A percentile compares a stretch with the other conserved stretches of the same genome.
These are phyloP conservation scores for Sebastes diaconus DNA, from an alignment of 2,797 vertebrate species.

Conservation along the genomic window DNA sequence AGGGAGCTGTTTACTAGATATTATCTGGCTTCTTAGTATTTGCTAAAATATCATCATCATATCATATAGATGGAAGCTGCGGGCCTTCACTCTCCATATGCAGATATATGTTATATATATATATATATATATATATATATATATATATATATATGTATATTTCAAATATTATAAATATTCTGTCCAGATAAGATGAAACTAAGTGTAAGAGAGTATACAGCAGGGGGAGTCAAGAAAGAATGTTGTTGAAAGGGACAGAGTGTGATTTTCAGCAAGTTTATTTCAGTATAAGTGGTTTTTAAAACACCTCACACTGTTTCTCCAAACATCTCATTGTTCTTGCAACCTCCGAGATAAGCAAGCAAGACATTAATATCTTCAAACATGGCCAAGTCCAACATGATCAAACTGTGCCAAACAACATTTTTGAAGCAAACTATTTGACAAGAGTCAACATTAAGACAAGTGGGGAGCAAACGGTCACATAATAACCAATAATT, in stretches of 20 bases:
- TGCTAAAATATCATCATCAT: neutral
- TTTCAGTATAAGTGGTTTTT: slow-evolving; percentile 83
- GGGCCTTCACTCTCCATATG: neutral
- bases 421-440: slow-evolving; percentile 70
- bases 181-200: neutral
- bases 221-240: too few relatives aligned
- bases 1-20: neutral
- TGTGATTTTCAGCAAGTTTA: slow-evolving; percentile 78
- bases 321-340: slow-evolving; percentile 69
- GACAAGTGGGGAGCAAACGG: slow-evolving; percentile 64
- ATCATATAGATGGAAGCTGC: neutral
- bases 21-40: neutral
- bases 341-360: slow-evolving; percentile 70
- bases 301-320: slow-evolving; percentile 77
- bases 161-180: neutral
- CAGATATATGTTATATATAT: neutral
- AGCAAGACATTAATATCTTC: slow-evolving; percentile 72
- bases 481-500: slow-evolving; percentile 64
- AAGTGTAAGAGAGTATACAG: neutral
- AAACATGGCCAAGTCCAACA: slow-evolving; percentile 63
- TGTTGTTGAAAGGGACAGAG: neutral
- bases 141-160: too few relatives aligned
- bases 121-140: too few relatives aligned
- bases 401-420: slow-evolving; percentile 60
- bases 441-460: slow-evolving; percentile 69